Conservation (phyloP, 1,140 invertebrate genomes). For the Drosophila sp. region DNA sequence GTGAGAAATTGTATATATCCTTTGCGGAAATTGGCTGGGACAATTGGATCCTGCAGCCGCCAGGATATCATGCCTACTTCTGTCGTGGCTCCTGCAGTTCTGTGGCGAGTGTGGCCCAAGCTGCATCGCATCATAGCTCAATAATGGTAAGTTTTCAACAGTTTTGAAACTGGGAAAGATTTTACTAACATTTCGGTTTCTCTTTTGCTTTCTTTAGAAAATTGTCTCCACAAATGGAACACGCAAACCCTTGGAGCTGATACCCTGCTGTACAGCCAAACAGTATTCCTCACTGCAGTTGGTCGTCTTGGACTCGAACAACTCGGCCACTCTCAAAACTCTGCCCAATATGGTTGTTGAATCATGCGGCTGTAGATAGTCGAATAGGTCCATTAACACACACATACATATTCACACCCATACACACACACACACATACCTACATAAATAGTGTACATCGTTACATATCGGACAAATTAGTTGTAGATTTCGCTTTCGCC, state of each 20-base stretch:
- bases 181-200: background rate
- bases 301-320: slow-evolving; percentile 89
- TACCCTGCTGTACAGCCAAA: slow-evolving; percentile 91
- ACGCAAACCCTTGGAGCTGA: slow-evolving; percentile 85
- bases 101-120: slow-evolving; percentile 87
- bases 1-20: slow-evolving; percentile 91
- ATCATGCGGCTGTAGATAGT: slow-evolving; percentile 91
- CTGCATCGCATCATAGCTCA: slow-evolving; percentile 87
- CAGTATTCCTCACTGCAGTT: slow-evolving; percentile 90
- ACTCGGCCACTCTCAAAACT: slow-evolving; percentile 89
- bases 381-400: slow-evolving; percentile 3
- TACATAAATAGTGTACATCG: no score
- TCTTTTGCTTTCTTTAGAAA: slow-evolving; percentile 85
- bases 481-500: slow-evolving; percentile 35
- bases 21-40: slow-evolving; percentile 94
- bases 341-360: slow-evolving; percentile 93
- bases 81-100: slow-evolving; percentile 91
- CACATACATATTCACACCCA: background rate
- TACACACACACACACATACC: background rate
- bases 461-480: slow-evolving; percentile 62
- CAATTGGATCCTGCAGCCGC: slow-evolving; percentile 92
- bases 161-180: background rate
- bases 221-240: slow-evolving; percentile 84
- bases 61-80: slow-evolving; percentile 92
- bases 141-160: slow-evolving; percentile 85